A percentile compares a stretch with the other conserved stretches of the same genome.
These are phyloP conservation scores for Lobophora halterata DNA, from an alignment of 2,888 invertebrate species.

Conservation along the genomic window DNA sequence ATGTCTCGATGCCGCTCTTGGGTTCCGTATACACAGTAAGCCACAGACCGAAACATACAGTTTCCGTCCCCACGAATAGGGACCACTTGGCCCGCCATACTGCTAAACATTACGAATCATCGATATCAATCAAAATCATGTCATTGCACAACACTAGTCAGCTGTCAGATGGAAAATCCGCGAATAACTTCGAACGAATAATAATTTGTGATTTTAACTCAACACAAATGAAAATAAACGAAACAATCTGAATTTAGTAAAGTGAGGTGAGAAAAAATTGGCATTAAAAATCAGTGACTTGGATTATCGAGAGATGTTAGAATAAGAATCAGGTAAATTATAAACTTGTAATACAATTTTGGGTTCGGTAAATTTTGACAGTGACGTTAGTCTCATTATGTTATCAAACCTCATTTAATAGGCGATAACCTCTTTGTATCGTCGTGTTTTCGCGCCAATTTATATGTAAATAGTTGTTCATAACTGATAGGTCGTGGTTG, in stretches of 20 bases:
- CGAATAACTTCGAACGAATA: too few species aligned
- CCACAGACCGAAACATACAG: slow-evolving; percentile 65
- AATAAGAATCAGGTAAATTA: too few species aligned
- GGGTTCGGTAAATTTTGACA: too few species aligned
- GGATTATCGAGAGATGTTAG: too few species aligned
- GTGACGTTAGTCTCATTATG: too few species aligned
- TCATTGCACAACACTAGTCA: slow-evolving; percentile 22
- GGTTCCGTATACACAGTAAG: slow-evolving; percentile 58
- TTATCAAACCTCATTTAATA: slow-evolving; percentile 12
- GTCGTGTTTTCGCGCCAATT: slow-evolving; percentile 15
- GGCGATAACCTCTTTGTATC: slow-evolving; percentile 10
- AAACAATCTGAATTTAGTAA: too few species aligned
- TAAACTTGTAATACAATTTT: too few species aligned
- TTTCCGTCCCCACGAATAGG: slow-evolving; percentile 68
- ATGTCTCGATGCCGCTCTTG: slow-evolving; percentile 66
- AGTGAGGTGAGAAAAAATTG: too few species aligned
- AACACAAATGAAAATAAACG: not conserved
- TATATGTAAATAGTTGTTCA: too few species aligned
- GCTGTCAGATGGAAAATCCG: slow-evolving; percentile 16
- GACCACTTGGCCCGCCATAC: slow-evolving; percentile 54
- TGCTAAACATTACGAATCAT: slow-evolving; percentile 17
- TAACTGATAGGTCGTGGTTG: too few species aligned
- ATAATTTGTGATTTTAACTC: not conserved
- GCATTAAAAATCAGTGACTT: too few species aligned
- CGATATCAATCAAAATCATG: slow-evolving; percentile 30